Evolutionary conservation across 2,888 invertebrate genomes (phyloP), one percentile per base, ranked within the genome.

Genomic region (Parnassius mnemosyne): DNA sequence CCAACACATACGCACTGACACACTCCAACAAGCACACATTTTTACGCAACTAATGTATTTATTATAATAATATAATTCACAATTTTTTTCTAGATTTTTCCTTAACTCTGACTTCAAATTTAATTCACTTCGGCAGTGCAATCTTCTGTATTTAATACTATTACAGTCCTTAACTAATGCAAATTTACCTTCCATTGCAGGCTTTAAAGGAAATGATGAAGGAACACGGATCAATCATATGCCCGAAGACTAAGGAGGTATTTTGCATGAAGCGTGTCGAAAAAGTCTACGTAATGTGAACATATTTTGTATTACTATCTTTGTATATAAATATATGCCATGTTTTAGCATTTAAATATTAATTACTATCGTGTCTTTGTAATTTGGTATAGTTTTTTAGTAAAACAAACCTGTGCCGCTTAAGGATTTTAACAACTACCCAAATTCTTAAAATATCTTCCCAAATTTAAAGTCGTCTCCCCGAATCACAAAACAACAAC

Each of bases 211-310:
- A 96, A 81, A 97, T 99, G 96, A 97, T 98, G 77, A 96, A 97
- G 80, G 97, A 98, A 77, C 96, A 97, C 74, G 98, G 98, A 52
- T 95, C 95, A 73, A 95, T 99, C 66, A 95, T 96, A 66, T 99
- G 99, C 84, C 98, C 99, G 43, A 95, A 98, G 79, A 99, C 99
- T 64, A 97, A 97, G 86, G 96, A 98, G 80, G 94, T 96, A 70
- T 99, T 96, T 90, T 94, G 95, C 67, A 94, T 97, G 84, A 96
- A 97, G 74, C 97, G 98, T 83, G 96, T 97, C 54, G 98, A 98
- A 83, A 98, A 99, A 89, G 98, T 99, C 55, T 99, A 96, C 83
- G 98, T 99, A 60, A 98, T 99, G 98, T 99, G 78, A 85, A 76
- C 60, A 47, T 10, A 9, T 49, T 44, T 25, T 49, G 3, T 20